Evolutionary conservation across 2,888 invertebrate species (phyloP).

Genomic region (Monopis laevigella): DNA sequence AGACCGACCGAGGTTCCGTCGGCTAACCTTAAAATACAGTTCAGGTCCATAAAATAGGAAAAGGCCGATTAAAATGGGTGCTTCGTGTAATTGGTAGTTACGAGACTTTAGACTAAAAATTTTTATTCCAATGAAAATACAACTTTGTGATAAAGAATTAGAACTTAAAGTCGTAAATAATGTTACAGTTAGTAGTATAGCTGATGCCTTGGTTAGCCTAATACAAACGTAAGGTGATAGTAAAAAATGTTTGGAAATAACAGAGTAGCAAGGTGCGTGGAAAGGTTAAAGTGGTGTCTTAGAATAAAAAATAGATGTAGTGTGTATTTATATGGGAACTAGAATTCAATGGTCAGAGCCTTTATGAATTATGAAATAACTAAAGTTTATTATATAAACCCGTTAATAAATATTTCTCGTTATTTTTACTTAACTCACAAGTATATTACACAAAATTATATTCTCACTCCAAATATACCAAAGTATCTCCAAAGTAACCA

Average conservation of each 20-base stretch:
- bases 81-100: slow-evolving; percentile 9
- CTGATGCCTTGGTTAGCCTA: not conserved
- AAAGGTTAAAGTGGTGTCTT: not conserved
- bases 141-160: not conserved
- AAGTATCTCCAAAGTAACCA: too few relatives aligned
- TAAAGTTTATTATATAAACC: not conserved
- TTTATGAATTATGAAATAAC: too few relatives aligned
- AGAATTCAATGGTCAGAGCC: not conserved
- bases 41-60: slow-evolving; percentile 10
- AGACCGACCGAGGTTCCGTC: too few relatives aligned
- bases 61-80: slow-evolving; percentile 10
- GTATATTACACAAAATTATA: too few relatives aligned
- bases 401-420: not conserved
- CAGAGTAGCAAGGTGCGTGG: slow-evolving; percentile 4
- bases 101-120: not conserved
- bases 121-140: not conserved
- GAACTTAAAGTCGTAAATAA: not conserved
- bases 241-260: slow-evolving; percentile 6
- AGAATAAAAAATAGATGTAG: not conserved
- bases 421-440: too few relatives aligned
- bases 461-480: not conserved
- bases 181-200: not conserved
- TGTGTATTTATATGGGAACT: slow-evolving; percentile 2
- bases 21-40: slow-evolving; percentile 3
- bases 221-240: not conserved